phyloP scores from a whole-genome alignment of 2,888 invertebrate species.

The Frankliniella fusca region DNA sequence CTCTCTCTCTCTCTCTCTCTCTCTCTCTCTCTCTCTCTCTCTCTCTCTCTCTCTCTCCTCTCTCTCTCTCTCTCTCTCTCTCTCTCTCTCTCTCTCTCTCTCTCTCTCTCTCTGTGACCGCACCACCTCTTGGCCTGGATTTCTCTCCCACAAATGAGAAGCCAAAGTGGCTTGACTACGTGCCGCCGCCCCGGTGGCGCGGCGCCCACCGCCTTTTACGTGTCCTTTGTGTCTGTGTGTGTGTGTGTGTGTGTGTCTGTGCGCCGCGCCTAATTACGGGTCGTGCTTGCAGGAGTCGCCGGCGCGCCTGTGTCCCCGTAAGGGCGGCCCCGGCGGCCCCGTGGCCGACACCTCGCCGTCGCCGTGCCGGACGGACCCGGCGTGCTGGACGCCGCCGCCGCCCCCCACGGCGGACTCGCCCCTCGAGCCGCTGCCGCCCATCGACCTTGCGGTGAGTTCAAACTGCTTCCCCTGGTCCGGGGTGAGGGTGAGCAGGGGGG shows the following conservation, averaged over 20 bases:
- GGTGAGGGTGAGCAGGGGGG: too few relatives aligned
- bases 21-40: too few relatives aligned
- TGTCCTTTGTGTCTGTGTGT: too few relatives aligned
- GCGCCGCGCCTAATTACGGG: too few relatives aligned
- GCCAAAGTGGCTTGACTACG: too few relatives aligned
- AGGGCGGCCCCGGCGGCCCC: background rate
- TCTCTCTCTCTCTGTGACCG: background rate
- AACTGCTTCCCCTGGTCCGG: background rate
- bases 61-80: background rate
- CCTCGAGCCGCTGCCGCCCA: conserved; percentile 11
- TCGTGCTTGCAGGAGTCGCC: background rate
- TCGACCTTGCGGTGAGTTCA: conserved; percentile 16
- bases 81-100: background rate
- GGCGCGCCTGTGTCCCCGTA: background rate
- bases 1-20: too few relatives aligned
- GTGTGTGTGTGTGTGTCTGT: background rate
- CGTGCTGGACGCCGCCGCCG: conserved; percentile 22
- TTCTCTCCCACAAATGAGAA: too few relatives aligned
- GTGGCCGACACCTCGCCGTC: conserved; percentile 11
- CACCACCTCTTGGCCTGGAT: too few relatives aligned
- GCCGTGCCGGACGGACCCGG: conserved; percentile 13
- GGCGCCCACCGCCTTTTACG: too few relatives aligned
- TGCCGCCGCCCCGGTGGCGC: too few relatives aligned
- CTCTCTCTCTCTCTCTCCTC: too few relatives aligned
- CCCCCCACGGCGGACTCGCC: conserved; percentile 7